These are phyloP conservation scores for Channa maculata DNA, from an alignment of 2,113 vertebrate species.

Conservation along the genomic window DNA sequence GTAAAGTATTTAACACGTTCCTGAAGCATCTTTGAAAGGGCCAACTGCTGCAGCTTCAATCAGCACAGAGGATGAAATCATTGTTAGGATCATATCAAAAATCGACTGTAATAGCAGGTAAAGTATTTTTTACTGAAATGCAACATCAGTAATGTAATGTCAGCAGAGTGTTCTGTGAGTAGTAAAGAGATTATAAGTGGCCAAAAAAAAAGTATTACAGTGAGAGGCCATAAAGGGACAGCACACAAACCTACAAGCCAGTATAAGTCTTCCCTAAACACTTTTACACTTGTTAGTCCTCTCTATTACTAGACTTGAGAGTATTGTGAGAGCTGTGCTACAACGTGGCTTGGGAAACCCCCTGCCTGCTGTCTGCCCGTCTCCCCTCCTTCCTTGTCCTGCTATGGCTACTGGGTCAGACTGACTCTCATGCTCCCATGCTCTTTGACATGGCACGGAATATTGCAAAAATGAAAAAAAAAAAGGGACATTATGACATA, in stretches of 20 bases:
- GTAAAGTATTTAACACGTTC: background rate
- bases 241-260: slow-evolving; percentile 14
- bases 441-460: slow-evolving; percentile 78
- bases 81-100: background rate
- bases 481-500: slow-evolving; percentile 41
- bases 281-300: slow-evolving; percentile 32
- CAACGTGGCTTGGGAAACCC: slow-evolving; percentile 74
- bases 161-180: background rate
- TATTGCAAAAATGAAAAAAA: slow-evolving; percentile 53
- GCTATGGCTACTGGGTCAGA: slow-evolving; percentile 68
- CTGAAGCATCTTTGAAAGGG: background rate
- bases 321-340: slow-evolving; percentile 57
- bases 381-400: slow-evolving; percentile 54
- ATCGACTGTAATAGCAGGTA: background rate
- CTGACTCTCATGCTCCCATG: slow-evolving; percentile 79
- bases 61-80: background rate
- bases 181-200: background rate
- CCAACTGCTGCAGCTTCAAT: background rate
- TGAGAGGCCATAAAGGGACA: slow-evolving; percentile 19
- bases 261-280: slow-evolving; percentile 8
- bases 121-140: slow-evolving; percentile 4
- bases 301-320: slow-evolving; percentile 57
- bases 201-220: background rate
- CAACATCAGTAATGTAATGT: slow-evolving; percentile 6
- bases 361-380: slow-evolving; percentile 57